Percentiles rank a stretch among this genome's conserved stretches.
Conservation (phyloP, 2,113 vertebrate genomes). For the Chaetops frenatus region DNA sequence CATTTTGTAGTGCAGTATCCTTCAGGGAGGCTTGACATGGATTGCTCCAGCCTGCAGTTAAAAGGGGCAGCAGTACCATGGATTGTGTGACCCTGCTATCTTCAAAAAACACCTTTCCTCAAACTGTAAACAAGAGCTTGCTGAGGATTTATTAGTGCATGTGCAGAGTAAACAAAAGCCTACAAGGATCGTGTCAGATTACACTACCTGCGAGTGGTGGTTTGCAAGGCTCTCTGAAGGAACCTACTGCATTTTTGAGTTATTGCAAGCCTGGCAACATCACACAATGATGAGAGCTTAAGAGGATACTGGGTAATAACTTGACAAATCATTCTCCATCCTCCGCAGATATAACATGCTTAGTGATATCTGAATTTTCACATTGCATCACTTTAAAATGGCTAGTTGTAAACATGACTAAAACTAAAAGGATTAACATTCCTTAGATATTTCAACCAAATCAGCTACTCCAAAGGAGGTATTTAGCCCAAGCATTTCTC, state of each 20-base stretch:
- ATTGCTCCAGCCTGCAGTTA: neutral
- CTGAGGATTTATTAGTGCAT: slow-evolving; percentile 38
- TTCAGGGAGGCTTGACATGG: neutral
- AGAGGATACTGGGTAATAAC: neutral
- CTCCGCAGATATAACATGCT: neutral
- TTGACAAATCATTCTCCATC: neutral
- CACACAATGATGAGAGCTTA: neutral
- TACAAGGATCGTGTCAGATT: neutral
- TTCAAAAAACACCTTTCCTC: slow-evolving; percentile 27
- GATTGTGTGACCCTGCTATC: neutral
- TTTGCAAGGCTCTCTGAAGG: neutral
- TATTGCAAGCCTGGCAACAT: neutral
- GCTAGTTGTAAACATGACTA: slow-evolving; percentile 16
- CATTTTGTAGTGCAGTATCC: neutral
- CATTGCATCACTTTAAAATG: neutral
- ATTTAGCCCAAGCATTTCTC: neutral
- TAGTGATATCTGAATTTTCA: slow-evolving; percentile 3
- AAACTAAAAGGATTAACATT: slow-evolving; percentile 59
- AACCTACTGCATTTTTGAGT: neutral
- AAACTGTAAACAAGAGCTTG: slow-evolving; percentile 45
- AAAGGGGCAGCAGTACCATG: neutral
- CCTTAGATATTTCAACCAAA: slow-evolving; percentile 37
- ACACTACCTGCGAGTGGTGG: neutral
- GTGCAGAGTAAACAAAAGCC: slow-evolving; percentile 40
- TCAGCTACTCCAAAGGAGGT: neutral